A percentile compares a stretch with the other conserved stretches of the same genome.
Conservation (phyloP, 2,113 vertebrate species). For the Ellobius talpinus region DNA sequence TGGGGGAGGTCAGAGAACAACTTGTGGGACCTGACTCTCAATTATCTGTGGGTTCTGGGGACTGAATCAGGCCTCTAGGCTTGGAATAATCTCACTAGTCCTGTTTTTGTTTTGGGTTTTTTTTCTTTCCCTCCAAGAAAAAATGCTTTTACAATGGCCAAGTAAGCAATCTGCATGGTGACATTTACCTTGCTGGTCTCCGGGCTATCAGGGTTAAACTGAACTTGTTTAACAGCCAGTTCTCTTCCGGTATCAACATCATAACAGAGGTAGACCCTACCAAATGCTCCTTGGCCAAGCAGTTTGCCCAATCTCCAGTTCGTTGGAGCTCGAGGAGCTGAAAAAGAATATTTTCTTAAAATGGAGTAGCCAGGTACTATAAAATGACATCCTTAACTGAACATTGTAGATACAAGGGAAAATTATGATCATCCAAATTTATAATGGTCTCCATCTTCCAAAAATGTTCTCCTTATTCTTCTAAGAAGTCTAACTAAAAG, state of each 20-base stretch:
- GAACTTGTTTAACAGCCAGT: conserved; percentile 98
- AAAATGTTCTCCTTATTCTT: conserved; percentile 26
- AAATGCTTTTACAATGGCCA: conserved; percentile 38
- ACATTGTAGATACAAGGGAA: conserved; percentile 17
- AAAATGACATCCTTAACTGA: neutral
- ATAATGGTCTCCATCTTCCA: conserved; percentile 22
- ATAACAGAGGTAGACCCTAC: conserved; percentile 97
- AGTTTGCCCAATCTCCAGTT: conserved; percentile 99
- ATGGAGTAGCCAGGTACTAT: neutral
- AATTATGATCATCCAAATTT: conserved; percentile 35
- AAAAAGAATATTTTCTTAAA: conserved; percentile 74
- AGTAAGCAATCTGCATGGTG: neutral
- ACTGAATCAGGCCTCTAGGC: too few species aligned
- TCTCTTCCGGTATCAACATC: conserved; percentile 98
- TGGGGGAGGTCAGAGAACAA: neutral
- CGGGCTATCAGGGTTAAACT: conserved; percentile 98
- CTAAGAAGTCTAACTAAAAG: conserved; percentile 46
- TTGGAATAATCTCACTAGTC: neutral
- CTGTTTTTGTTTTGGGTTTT: neutral
- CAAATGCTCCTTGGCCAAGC: conserved; percentile 97
- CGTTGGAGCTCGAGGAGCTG: conserved; percentile 98
- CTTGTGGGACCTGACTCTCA: neutral
- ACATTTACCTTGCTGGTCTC: conserved; percentile 97
- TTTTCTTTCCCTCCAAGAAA: neutral
- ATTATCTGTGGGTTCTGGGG: neutral